phyloP scores from a whole-genome alignment of 2,113 vertebrate species.

The Bos taurus region DNA sequence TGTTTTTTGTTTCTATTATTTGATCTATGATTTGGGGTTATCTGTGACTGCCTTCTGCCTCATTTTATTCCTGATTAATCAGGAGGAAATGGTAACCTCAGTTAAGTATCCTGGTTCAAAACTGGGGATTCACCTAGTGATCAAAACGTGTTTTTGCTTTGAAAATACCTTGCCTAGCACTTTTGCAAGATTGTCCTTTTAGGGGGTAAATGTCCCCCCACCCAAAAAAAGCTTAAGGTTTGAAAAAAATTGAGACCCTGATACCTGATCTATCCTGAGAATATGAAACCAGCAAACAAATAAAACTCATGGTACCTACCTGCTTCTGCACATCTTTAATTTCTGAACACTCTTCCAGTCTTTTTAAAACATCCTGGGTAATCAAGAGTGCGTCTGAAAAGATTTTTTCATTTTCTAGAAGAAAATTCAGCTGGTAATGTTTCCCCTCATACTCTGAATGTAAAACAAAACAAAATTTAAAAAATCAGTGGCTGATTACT shows the following conservation, averaged over 20 bases:
- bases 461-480: conserved; percentile 63
- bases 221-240: not conserved
- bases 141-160: not conserved
- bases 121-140: not conserved
- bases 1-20: not conserved
- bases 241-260: not conserved
- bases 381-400: conserved; percentile 78
- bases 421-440: conserved; percentile 77
- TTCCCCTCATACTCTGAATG: conserved; percentile 65
- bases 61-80: not conserved
- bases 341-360: conserved; percentile 74
- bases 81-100: not conserved
- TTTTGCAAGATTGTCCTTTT: not conserved
- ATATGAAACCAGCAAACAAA: not conserved
- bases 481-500: conserved; percentile 62
- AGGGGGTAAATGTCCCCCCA: not conserved
- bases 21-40: not conserved
- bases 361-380: conserved; percentile 74
- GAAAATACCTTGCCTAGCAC: not conserved
- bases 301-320: conserved; percentile 68
- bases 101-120: not conserved
- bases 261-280: not conserved
- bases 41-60: not conserved
- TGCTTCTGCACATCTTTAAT: conserved; percentile 77
- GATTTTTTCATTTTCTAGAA: conserved; percentile 76